Evolutionary conservation across 2,797 vertebrate species (phyloP).

Genomic region (Decapterus maruadsi): DNA sequence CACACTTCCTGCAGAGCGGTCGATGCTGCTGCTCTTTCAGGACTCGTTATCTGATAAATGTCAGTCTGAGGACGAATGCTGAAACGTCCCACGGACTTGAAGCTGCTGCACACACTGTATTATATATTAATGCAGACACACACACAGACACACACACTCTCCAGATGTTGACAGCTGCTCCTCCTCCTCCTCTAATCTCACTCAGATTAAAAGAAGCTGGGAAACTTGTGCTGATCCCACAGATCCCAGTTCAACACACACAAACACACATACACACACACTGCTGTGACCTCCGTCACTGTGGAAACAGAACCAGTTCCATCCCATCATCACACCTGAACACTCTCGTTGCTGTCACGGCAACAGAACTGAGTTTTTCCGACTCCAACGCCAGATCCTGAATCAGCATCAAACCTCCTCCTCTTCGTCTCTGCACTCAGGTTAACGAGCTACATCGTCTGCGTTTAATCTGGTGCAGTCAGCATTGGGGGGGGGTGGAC

Average conservation of each 20-base stretch:
- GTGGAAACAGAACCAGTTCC: no score
- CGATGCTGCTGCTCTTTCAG: constrained; percentile 21
- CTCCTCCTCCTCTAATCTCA: constrained; percentile 1
- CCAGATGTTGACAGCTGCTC: background rate
- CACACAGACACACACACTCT: no score
- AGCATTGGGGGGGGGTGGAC: constrained; percentile 23
- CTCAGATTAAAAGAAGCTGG: constrained; percentile 34
- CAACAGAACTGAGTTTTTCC: no score
- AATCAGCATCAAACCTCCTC: no score
- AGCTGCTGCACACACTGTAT: background rate
- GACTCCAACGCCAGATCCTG: no score
- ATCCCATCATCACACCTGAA: no score
- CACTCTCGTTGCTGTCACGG: no score
- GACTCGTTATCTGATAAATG: constrained; percentile 14
- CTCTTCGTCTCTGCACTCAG: no score
- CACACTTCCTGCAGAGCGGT: constrained; percentile 30
- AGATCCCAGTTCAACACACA: no score
- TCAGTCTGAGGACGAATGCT: constrained; percentile 2
- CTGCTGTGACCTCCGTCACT: background rate
- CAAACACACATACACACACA: no score
- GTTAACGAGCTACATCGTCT: background rate
- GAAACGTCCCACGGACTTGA: background rate
- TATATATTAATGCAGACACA: no score
- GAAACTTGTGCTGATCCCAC: constrained; percentile 27
- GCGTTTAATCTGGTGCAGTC: constrained; percentile 45